Evolutionary conservation across 2,888 invertebrate species (phyloP).

Genomic region (Torymus aiolomorphi): DNA sequence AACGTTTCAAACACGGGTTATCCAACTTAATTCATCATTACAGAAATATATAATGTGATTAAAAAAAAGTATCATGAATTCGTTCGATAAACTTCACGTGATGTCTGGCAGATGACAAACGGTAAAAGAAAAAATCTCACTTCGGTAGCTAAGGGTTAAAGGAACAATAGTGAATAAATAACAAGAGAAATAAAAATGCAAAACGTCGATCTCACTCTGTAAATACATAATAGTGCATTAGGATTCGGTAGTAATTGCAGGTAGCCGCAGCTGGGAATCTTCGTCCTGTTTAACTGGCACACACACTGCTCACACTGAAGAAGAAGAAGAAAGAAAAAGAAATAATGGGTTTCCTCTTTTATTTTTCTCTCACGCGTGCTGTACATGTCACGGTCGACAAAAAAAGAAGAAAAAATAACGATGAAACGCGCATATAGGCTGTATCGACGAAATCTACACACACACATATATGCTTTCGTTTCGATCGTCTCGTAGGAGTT

Average conservation of each 20-base stretch:
- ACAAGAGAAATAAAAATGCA: constrained; percentile 55
- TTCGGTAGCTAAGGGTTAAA: constrained; percentile 33
- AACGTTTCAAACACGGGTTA: not conserved
- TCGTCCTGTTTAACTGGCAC: constrained; percentile 51
- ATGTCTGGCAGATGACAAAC: not conserved
- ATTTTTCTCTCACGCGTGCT: constrained; percentile 17
- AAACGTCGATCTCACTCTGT: constrained; percentile 68
- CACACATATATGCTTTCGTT: constrained; percentile 38
- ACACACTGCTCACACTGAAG: constrained; percentile 32
- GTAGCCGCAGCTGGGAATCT: constrained; percentile 50
- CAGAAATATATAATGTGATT: not conserved
- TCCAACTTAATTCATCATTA: too few relatives aligned
- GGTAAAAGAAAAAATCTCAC: constrained; percentile 13
- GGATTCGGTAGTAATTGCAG: constrained; percentile 48
- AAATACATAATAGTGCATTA: constrained; percentile 62
- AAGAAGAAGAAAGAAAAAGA: not conserved
- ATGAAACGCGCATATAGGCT: not conserved
- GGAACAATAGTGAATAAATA: constrained; percentile 44
- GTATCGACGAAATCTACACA: too few relatives aligned
- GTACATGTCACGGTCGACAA: constrained; percentile 15
- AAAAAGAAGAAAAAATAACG: constrained; percentile 37
- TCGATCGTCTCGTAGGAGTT: constrained; percentile 26
- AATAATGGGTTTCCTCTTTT: constrained; percentile 27
- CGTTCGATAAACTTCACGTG: constrained; percentile 2
- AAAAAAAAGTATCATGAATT: not conserved